A percentile compares a stretch with the other conserved stretches of the same genome.
phyloP scores from a whole-genome alignment of 2,797 vertebrate species.

The Telmatherina bonti region DNA sequence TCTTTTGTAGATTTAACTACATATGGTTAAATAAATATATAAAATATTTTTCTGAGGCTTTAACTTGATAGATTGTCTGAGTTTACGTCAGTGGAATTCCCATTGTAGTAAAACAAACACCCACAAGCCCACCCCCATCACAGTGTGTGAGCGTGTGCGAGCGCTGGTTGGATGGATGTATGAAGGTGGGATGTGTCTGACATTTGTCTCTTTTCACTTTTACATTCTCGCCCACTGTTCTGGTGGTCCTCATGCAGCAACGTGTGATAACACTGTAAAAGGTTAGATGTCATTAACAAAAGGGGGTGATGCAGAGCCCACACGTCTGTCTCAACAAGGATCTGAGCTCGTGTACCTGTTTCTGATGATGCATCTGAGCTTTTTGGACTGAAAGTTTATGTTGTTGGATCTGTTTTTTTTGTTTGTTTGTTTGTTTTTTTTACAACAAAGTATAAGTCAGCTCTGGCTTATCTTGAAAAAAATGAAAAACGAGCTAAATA shows the following conservation, averaged over 20 bases:
- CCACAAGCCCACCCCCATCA: conserved; percentile 6
- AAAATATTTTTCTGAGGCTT: background rate
- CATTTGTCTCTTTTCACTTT: conserved; percentile 36
- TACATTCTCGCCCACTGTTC: conserved; percentile 32
- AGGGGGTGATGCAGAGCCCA: conserved; percentile 15
- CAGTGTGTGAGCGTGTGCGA: background rate
- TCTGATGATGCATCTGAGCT: background rate
- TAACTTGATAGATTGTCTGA: background rate
- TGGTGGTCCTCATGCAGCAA: conserved; percentile 47
- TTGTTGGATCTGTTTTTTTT: background rate
- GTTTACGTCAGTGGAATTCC: conserved; percentile 32
- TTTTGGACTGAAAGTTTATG: too few species aligned
- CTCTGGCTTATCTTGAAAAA: background rate
- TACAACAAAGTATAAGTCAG: background rate
- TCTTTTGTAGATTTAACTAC: background rate
- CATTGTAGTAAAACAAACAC: conserved; percentile 50
- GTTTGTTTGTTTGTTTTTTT: background rate
- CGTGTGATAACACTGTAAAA: conserved; percentile 6
- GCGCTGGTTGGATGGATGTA: conserved; percentile 16
- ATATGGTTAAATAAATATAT: background rate
- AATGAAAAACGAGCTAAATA: too few species aligned
- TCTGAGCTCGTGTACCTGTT: conserved; percentile 8
- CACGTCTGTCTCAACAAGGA: background rate
- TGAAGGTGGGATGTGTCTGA: conserved; percentile 53
- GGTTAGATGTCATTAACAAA: conserved; percentile 13